Evolutionary conservation across 35 echinoderm and acorn worm species (phyloP), one percentile per base, ranked within the genome.

Genomic region (Amphiura filiformis): DNA sequence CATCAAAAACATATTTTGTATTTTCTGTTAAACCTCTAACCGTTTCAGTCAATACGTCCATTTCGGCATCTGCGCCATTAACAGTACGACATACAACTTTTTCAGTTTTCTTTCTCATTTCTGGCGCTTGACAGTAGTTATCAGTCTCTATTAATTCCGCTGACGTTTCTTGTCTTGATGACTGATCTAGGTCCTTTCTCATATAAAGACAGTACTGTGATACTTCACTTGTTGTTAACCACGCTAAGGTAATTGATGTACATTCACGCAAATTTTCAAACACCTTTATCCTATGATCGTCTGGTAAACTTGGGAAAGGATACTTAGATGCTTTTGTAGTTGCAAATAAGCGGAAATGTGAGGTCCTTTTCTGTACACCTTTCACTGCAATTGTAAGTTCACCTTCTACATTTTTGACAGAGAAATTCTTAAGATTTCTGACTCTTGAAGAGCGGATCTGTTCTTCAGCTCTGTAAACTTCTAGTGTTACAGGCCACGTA

Each of bases 131-230:
- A 90, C 96, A 99, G 11, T 88, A 84, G 76, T 90, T 91, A 41
- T 90, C 88, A 15, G 61, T 70, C 26, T 11, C 3, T 70, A 70
- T 13, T 70, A 70, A 15, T 70, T 70, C 61, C 26, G 9, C 15
- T n/a, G 61, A 11, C 1, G 61, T 13, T 87, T 39, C 80, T 31
- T 89, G 35, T 34, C 86, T 31, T 31, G 70, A 77, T 28, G 37
- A 47, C 38, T 91, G 30, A 52, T 78, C 61, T 57, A 23, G 57
- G 34, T 36, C 28, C 56, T 92, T 88, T 39, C 96, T 84, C 81
- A 84, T 99, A 78, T 99, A 99, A 49, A 99, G 85, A 81, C 96
- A 99, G 76, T 99, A 99, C 47, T 99, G 92, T 23, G 96, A 89
- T 37, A 86, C 90, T 47, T 99, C 96, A 57, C 87, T 93, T 23